Conservation (phyloP, 2,888 invertebrate species). For the Lasioglossum morio region DNA sequence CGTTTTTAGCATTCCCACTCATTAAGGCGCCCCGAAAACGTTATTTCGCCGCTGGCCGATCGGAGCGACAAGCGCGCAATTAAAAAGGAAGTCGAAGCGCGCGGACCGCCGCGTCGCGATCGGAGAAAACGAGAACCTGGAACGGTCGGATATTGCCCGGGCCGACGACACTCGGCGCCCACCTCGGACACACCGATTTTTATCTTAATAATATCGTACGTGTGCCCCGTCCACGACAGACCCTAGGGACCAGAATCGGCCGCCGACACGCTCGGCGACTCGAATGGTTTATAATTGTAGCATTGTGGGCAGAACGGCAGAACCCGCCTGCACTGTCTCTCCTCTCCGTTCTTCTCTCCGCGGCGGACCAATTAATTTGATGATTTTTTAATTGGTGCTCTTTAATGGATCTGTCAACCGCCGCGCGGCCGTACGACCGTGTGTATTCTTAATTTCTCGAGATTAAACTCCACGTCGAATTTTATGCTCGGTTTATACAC, state of each 20-base stretch:
- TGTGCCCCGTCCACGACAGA: slow-evolving; percentile 58
- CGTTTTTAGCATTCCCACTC: slow-evolving; percentile 66
- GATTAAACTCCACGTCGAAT: neutral
- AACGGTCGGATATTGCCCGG: slow-evolving; percentile 52
- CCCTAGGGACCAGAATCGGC: slow-evolving; percentile 74
- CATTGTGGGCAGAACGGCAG: slow-evolving; percentile 78
- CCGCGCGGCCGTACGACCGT: neutral
- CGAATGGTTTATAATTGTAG: slow-evolving; percentile 81
- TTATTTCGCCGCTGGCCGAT: slow-evolving; percentile 61
- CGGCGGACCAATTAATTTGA: slow-evolving; percentile 11
- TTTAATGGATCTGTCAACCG: slow-evolving; percentile 2
- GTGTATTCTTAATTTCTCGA: neutral
- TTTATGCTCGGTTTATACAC: neutral
- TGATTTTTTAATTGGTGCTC: slow-evolving; percentile 10
- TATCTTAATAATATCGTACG: slow-evolving; percentile 76
- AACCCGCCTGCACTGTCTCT: slow-evolving; percentile 51
- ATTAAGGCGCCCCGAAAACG: slow-evolving; percentile 59
- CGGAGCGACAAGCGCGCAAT: slow-evolving; percentile 47
- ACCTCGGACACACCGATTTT: slow-evolving; percentile 72
- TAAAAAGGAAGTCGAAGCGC: slow-evolving; percentile 54
- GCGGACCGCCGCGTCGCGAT: slow-evolving; percentile 26
- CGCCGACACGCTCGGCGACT: slow-evolving; percentile 71
- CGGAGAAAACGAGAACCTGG: slow-evolving; percentile 44
- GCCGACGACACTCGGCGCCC: slow-evolving; percentile 74
- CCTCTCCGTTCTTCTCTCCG: neutral